These are phyloP conservation scores for Clunio marinus DNA, from an alignment of 2,888 invertebrate genomes.

Conservation along the genomic window DNA sequence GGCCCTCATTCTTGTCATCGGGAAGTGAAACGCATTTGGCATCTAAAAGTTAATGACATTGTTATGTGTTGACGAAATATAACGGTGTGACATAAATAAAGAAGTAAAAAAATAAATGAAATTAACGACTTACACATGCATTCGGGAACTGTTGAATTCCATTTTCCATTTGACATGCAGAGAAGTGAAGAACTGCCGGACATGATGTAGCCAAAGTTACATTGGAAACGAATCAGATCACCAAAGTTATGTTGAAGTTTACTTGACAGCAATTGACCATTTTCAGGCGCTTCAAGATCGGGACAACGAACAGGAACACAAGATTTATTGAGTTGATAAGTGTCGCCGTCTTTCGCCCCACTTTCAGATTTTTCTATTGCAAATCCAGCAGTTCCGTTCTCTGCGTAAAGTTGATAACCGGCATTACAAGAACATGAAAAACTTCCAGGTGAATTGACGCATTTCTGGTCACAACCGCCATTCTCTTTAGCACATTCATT, in stretches of 20 bases:
- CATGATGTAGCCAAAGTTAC: slow-evolving; percentile 91
- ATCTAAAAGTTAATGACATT: slow-evolving; percentile 56
- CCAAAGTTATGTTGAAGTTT: slow-evolving; percentile 82
- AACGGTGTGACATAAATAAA: slow-evolving; percentile 36
- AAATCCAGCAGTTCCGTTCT: slow-evolving; percentile 88
- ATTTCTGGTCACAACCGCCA: slow-evolving; percentile 91
- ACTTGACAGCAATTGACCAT: slow-evolving; percentile 77
- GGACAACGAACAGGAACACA: slow-evolving; percentile 93
- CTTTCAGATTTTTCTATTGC: slow-evolving; percentile 74
- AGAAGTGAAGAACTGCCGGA: slow-evolving; percentile 79
- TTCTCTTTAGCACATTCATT: slow-evolving; percentile 83
- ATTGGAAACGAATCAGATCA: slow-evolving; percentile 85
- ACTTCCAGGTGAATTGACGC: slow-evolving; percentile 83
- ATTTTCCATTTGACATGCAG: slow-evolving; percentile 84
- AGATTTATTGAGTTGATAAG: slow-evolving; percentile 85
- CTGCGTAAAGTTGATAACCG: slow-evolving; percentile 82
- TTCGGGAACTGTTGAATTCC: slow-evolving; percentile 91
- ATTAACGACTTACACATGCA: slow-evolving; percentile 80
- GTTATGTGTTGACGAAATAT: too few relatives aligned
- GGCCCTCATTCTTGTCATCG: slow-evolving; percentile 82
- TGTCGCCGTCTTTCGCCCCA: slow-evolving; percentile 83
- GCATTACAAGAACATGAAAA: slow-evolving; percentile 85
- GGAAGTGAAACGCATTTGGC: slow-evolving; percentile 86
- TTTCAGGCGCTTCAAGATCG: slow-evolving; percentile 69
- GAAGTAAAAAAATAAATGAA: slow-evolving; percentile 16